Evolutionary conservation across 2,888 invertebrate species (phyloP), one percentile per base, ranked within the genome.

Genomic region (Drepana falcataria): DNA sequence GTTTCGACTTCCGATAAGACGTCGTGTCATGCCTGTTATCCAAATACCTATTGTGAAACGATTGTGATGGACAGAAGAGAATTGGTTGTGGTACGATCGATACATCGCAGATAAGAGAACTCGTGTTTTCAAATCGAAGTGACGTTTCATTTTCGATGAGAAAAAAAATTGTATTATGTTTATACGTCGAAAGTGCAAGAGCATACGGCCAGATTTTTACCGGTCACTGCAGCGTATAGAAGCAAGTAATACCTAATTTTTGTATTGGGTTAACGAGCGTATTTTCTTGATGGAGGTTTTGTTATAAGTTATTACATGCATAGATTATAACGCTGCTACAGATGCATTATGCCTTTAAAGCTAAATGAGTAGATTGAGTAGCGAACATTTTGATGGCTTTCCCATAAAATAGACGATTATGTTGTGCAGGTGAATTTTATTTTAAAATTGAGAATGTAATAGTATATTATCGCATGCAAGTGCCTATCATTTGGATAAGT

Each of bases 401-500:
- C 55, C 53, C 53, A n/a, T 56, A 55, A 59, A 54, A 48, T 52
- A 48, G 52, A 53, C 41, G 35, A 47, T 55, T 48, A 9, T 35
- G 34, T 9, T 9, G 44, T 61, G 56, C 64, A 61, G 59, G 56
- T 54, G 55, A 65, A 64, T 69, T 70, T 63, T 61, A 64, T 66
- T 68, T 60, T 59, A 62, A 57, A 61, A 56, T 66, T 65, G 65
- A 65, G 61, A 62, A 68, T 63, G 66, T 67, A 51, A 56, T 59
- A 68, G 59, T 64, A 67, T 67, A 74, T 66, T 61, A 66, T 64
- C 68, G 69, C 68, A 67, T 65, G 65, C 73, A 75, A 77, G 75
- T 71, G 71, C 68, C 69, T 64, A 71, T 71, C 70, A 66, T 66
- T 66, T 67, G 69, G 66, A 70, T 77, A 77, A 75, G 75, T 75